Conservation (phyloP, 64 coral and sea anemone genomes). For the Cladopsammia gracilis region DNA sequence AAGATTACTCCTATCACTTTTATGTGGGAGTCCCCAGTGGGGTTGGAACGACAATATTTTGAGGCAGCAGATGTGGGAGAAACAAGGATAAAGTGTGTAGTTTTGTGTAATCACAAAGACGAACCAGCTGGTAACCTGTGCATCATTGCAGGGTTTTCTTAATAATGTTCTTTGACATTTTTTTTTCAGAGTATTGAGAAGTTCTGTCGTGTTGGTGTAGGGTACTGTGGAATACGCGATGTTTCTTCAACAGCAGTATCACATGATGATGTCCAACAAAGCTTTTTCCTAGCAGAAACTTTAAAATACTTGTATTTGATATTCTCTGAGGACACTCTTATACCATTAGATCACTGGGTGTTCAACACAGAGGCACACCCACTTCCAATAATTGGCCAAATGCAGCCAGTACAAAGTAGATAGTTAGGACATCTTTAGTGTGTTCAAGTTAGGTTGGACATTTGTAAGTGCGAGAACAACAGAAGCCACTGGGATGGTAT, state of each 20-base stretch:
- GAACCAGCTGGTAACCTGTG: too few relatives aligned
- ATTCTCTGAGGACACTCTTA: slow-evolving; percentile 94
- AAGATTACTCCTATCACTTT: too few relatives aligned
- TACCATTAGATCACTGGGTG: slow-evolving; percentile 95
- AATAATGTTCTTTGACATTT: neutral
- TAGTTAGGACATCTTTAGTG: neutral
- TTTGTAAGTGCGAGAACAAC: too few relatives aligned
- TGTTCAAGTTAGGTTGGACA: neutral
- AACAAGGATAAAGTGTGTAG: too few relatives aligned
- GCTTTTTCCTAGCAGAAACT: slow-evolving; percentile 98
- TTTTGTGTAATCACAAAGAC: too few relatives aligned
- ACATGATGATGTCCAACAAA: slow-evolving; percentile 98
- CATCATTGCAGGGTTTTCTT: neutral
- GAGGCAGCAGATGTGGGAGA: too few relatives aligned
- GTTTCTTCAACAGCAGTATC: slow-evolving; percentile 53
- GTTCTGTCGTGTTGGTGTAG: slow-evolving; percentile 79
- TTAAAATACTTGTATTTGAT: slow-evolving; percentile 97
- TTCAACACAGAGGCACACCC: slow-evolving; percentile 97
- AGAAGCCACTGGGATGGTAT: too few relatives aligned
- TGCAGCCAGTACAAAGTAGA: slow-evolving; percentile 7
- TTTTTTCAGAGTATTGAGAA: slow-evolving; percentile 86
- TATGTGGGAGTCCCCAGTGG: too few relatives aligned
- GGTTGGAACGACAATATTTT: too few relatives aligned
- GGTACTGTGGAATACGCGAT: slow-evolving; percentile 93
- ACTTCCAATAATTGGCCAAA: slow-evolving; percentile 87